Evolutionary conservation across 2,888 invertebrate genomes (phyloP).

Genomic region (Neoascia interrupta): DNA sequence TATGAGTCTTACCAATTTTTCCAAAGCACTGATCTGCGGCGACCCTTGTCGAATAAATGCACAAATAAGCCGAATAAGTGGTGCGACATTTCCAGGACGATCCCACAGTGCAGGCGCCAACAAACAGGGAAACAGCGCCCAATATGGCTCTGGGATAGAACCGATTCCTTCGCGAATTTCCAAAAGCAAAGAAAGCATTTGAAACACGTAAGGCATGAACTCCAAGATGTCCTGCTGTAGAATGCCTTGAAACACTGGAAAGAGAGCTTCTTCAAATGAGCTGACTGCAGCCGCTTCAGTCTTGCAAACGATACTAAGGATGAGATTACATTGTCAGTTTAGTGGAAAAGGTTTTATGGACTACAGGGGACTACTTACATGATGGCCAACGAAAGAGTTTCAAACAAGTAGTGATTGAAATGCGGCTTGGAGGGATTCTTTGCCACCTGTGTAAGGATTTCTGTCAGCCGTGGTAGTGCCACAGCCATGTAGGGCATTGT

Average conservation of each 20-base stretch:
- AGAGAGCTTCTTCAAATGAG: slow-evolving; percentile 94
- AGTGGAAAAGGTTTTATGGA: background rate
- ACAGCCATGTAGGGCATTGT: slow-evolving; percentile 89
- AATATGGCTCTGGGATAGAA: slow-evolving; percentile 89
- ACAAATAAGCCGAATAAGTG: slow-evolving; percentile 93
- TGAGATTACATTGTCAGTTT: background rate
- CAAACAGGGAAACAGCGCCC: slow-evolving; percentile 93
- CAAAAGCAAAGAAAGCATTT: slow-evolving; percentile 94
- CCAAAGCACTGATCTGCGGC: slow-evolving; percentile 84
- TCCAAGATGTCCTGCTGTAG: slow-evolving; percentile 95
- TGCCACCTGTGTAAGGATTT: slow-evolving; percentile 89
- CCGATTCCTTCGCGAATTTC: slow-evolving; percentile 84
- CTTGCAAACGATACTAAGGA: slow-evolving; percentile 89
- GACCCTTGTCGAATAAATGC: slow-evolving; percentile 90
- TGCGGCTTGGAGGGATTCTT: slow-evolving; percentile 98
- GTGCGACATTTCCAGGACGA: slow-evolving; percentile 94
- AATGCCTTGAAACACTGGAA: slow-evolving; percentile 97
- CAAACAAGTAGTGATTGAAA: slow-evolving; percentile 99
- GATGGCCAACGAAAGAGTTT: slow-evolving; percentile 94
- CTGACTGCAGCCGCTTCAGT: slow-evolving; percentile 88
- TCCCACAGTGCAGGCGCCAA: slow-evolving; percentile 96
- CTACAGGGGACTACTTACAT: slow-evolving; percentile 82
- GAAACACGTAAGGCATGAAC: slow-evolving; percentile 99
- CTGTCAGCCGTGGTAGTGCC: slow-evolving; percentile 91
- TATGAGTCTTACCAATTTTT: slow-evolving; percentile 84